Percentiles rank a stretch among this genome's conserved stretches.
phyloP scores from a whole-genome alignment of 2,113 vertebrate genomes.

The Neotragus moschatus region DNA sequence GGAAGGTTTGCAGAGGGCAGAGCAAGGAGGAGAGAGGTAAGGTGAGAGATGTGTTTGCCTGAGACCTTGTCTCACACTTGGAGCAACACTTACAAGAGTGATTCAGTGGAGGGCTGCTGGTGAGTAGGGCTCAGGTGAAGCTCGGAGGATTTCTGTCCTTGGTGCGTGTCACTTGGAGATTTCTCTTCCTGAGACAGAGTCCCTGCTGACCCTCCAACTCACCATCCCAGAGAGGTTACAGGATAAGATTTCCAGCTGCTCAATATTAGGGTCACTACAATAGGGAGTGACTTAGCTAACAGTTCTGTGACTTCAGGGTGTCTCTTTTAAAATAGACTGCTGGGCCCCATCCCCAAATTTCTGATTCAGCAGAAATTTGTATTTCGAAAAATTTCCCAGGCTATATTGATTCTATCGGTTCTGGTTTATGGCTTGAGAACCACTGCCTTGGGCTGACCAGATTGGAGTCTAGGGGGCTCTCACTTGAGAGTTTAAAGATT shows the following conservation, averaged over 20 bases:
- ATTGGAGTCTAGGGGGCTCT: background rate
- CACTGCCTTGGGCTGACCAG: background rate
- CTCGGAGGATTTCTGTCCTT: background rate
- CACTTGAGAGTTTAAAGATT: background rate
- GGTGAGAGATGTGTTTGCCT: background rate
- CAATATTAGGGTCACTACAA: too few relatives aligned
- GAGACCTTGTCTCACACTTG: background rate
- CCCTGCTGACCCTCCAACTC: background rate
- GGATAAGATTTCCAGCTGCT: background rate
- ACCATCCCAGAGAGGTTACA: background rate
- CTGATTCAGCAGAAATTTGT: background rate
- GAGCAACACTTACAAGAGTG: background rate
- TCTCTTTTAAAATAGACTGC: background rate
- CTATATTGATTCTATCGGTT: background rate
- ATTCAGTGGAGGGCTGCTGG: background rate
- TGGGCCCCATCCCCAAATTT: background rate
- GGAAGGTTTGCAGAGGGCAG: background rate
- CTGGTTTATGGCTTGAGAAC: background rate
- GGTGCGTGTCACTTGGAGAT: accelerated
- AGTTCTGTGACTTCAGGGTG: background rate
- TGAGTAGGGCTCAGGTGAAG: background rate
- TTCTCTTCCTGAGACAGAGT: background rate
- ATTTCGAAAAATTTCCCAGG: background rate
- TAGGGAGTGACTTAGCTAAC: background rate
- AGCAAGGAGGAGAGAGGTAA: background rate